Percentiles rank a stretch among this genome's conserved stretches.
Conservation (phyloP, 2,888 invertebrate genomes). For the Acanthosepion pharaonis region DNA sequence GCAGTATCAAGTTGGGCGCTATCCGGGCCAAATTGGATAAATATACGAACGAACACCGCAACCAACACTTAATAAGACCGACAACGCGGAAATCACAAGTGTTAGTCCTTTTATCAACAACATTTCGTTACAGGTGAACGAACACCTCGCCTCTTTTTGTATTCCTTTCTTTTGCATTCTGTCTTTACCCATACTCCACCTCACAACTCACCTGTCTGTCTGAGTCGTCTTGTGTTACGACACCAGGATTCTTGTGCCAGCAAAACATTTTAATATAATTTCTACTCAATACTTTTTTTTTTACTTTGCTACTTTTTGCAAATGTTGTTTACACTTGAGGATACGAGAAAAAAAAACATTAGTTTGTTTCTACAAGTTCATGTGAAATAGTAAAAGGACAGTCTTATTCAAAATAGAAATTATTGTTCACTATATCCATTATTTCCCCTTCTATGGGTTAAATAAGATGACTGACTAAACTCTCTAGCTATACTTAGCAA, state of each 20-base stretch:
- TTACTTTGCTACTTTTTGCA: neutral
- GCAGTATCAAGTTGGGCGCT: neutral
- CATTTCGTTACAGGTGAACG: neutral
- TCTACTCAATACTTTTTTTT: neutral
- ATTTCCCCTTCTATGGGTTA: too few species aligned
- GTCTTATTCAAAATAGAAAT: too few species aligned
- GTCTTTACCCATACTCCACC: neutral
- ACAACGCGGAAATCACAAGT: neutral
- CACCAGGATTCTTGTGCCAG: neutral
- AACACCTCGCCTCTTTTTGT: neutral
- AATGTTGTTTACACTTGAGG: neutral
- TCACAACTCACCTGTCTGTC: too few species aligned
- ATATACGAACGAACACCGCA: neutral
- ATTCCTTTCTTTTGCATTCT: neutral
- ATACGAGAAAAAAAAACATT: too few species aligned
- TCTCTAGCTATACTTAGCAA: too few species aligned
- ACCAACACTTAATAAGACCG: neutral
- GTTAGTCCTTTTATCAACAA: neutral
- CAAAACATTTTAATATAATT: neutral
- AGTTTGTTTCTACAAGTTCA: too few species aligned
- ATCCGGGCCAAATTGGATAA: neutral
- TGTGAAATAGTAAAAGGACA: too few species aligned
- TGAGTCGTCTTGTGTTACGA: neutral
- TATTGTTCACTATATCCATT: too few species aligned
- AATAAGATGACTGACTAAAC: too few species aligned